A percentile compares a stretch with the other conserved stretches of the same genome.
phyloP scores from a whole-genome alignment of 2,888 invertebrate species.

The Notodonta dromedarius region DNA sequence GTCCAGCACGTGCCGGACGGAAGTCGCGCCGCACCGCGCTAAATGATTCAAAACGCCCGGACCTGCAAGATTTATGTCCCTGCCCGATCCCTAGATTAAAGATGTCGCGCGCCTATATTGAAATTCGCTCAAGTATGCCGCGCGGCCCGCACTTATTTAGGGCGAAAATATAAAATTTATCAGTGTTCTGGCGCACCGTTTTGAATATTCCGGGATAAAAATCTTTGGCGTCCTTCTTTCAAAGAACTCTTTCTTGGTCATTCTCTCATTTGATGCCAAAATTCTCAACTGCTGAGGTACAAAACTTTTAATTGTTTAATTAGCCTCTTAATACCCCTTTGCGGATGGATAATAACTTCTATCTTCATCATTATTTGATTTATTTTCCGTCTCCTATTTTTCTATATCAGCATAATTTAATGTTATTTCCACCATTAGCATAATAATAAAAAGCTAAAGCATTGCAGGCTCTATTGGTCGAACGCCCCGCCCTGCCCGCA shows the following conservation, averaged over 20 bases:
- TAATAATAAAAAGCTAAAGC: not conserved
- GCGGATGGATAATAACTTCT: too few relatives aligned
- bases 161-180: constrained; percentile 8
- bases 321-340: too few relatives aligned
- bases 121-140: constrained; percentile 75
- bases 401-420: not conserved
- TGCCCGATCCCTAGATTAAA: constrained; percentile 83
- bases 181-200: not conserved
- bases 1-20: constrained; percentile 80
- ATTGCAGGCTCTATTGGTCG: not conserved
- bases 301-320: too few relatives aligned
- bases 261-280: too few relatives aligned
- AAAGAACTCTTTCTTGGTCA: too few relatives aligned
- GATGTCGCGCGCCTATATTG: constrained; percentile 83
- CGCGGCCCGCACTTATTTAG: constrained; percentile 28
- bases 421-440: not conserved
- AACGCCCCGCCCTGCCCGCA: constrained; percentile 15
- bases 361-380: too few relatives aligned
- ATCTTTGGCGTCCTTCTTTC: too few relatives aligned
- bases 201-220: too few relatives aligned
- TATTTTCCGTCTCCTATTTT: too few relatives aligned
- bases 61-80: constrained; percentile 84
- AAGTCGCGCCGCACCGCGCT: constrained; percentile 79
- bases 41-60: constrained; percentile 83
- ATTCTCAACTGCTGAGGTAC: too few relatives aligned